These are phyloP conservation scores for Patella depressa DNA, from an alignment of 2,888 invertebrate species.

Conservation along the genomic window DNA sequence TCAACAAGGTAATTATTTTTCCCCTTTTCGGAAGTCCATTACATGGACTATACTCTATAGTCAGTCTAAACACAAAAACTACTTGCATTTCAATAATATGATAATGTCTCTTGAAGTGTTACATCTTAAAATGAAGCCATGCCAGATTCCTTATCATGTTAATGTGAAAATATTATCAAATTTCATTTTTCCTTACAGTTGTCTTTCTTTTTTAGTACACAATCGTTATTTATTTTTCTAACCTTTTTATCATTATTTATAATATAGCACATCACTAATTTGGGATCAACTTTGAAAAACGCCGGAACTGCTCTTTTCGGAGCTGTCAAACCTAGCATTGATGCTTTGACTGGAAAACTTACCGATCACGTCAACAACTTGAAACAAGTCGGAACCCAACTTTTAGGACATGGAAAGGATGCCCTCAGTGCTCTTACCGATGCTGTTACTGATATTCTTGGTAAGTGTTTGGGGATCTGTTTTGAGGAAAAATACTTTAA, in stretches of 20 bases:
- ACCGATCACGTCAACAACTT: conserved; percentile 13
- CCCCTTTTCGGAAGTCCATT: too few species aligned
- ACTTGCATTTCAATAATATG: too few species aligned
- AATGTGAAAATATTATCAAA: too few species aligned
- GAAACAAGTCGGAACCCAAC: conserved; percentile 12
- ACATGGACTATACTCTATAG: too few species aligned
- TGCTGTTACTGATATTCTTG: conserved; percentile 16
- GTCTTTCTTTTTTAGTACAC: background rate
- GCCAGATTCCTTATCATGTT: too few species aligned
- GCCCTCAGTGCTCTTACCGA: conserved; percentile 14
- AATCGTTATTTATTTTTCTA: too few species aligned
- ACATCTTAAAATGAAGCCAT: too few species aligned
- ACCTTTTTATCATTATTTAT: too few species aligned
- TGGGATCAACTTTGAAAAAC: conserved; percentile 11
- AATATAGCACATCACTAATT: conserved; percentile 11
- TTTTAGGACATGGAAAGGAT: conserved; percentile 22
- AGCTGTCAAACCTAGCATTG: conserved; percentile 18
- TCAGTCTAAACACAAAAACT: too few species aligned
- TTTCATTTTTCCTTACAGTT: too few species aligned
- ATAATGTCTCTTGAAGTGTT: too few species aligned
- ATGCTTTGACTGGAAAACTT: conserved; percentile 14
- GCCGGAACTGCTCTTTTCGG: conserved; percentile 11
- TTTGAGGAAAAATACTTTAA: too few species aligned
- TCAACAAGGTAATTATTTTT: conserved; percentile 4
- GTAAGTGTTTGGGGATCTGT: background rate